Evolutionary conservation across 2,888 invertebrate species (phyloP).

Genomic region (Cosmia pyralina): DNA sequence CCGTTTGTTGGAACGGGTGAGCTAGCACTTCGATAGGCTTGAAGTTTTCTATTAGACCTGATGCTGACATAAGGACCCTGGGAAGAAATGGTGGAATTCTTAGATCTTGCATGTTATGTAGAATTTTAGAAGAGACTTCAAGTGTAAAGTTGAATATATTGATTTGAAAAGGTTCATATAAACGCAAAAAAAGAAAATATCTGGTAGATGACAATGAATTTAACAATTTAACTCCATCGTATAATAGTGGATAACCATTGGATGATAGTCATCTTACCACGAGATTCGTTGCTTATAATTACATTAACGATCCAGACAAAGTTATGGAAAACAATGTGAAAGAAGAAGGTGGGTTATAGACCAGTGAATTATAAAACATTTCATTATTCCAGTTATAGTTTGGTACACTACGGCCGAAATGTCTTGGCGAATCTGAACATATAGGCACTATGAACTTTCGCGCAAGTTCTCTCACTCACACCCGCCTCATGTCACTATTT

Average conservation of each 20-base stretch:
- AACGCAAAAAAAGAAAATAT: not conserved
- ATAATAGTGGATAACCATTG: not conserved
- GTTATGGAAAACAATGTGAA: not conserved
- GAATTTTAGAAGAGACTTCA: not conserved
- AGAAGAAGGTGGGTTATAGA: too few relatives aligned
- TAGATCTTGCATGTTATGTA: not conserved
- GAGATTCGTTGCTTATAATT: not conserved
- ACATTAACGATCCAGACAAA: not conserved
- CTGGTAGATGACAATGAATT: not conserved
- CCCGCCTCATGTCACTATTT: too few relatives aligned
- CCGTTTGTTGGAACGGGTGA: conserved; percentile 93
- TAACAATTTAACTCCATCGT: not conserved
- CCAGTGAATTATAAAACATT: not conserved
- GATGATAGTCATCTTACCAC: not conserved
- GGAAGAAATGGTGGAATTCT: not conserved
- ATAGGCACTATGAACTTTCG: too few relatives aligned
- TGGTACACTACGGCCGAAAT: too few relatives aligned
- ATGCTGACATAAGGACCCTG: conserved; percentile 83
- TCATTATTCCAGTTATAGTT: not conserved
- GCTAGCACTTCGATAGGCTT: conserved; percentile 91
- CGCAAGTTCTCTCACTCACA: too few relatives aligned
- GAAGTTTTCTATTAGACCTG: conserved; percentile 82
- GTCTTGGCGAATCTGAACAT: too few relatives aligned
- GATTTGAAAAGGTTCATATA: not conserved
- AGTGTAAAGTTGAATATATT: not conserved